Conservation (phyloP, 2,888 invertebrate genomes). For the Zygaena filipendulae region DNA sequence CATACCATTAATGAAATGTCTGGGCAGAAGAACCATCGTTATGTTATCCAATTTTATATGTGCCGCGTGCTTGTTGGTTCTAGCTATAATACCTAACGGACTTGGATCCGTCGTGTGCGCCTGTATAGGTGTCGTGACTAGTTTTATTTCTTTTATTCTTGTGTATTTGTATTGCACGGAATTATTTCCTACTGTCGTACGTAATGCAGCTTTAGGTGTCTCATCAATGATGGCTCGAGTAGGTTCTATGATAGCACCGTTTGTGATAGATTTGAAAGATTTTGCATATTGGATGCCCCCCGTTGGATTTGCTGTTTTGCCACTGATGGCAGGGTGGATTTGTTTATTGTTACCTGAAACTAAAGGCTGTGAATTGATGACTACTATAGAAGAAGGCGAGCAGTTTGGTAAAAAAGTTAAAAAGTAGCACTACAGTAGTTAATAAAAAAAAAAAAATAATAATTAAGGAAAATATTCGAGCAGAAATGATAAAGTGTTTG, state of each 20-base stretch:
- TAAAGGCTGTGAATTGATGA: conserved; percentile 77
- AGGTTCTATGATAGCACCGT: conserved; percentile 88
- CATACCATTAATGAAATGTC: conserved; percentile 71
- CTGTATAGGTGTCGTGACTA: conserved; percentile 79
- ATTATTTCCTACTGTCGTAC: conserved; percentile 87
- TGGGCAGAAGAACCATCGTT: conserved; percentile 75
- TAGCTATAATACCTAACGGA: conserved; percentile 63
- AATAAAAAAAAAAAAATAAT: too few relatives aligned
- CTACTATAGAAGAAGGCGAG: conserved; percentile 85
- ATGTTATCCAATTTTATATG: conserved; percentile 72
- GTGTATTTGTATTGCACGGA: conserved; percentile 90
- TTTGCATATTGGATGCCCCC: conserved; percentile 73
- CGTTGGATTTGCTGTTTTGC: conserved; percentile 75
- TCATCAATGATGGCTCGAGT: conserved; percentile 89
- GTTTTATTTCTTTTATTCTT: conserved; percentile 86
- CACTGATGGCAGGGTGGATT: conserved; percentile 67
- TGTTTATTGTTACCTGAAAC: conserved; percentile 80
- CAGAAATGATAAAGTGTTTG: too few relatives aligned
- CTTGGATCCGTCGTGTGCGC: conserved; percentile 69
- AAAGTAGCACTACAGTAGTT: conserved; percentile 9
- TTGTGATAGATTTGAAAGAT: conserved; percentile 72
- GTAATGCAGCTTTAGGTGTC: conserved; percentile 88
- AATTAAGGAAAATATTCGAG: too few relatives aligned
- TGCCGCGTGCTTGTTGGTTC: conserved; percentile 69
- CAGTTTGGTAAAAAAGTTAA: conserved; percentile 49